These are phyloP conservation scores for Acestrorhynchus altus DNA, from an alignment of 2,797 vertebrate genomes.

Conservation along the genomic window DNA sequence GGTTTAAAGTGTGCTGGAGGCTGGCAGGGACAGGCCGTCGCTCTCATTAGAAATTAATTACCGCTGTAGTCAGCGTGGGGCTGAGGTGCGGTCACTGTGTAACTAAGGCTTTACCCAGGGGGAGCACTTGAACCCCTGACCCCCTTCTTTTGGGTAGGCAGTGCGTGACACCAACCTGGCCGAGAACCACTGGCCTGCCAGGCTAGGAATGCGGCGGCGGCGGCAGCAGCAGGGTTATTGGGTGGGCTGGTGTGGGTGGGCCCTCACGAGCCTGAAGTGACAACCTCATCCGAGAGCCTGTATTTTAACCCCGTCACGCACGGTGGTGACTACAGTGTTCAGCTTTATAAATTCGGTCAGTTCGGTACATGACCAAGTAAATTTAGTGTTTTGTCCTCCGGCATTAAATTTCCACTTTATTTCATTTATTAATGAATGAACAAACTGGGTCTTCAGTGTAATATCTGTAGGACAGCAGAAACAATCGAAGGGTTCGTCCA, in stretches of 20 bases:
- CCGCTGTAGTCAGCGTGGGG: conserved; percentile 52
- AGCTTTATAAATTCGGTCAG: too few relatives aligned
- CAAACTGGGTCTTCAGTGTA: too few relatives aligned
- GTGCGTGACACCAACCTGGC: conserved; percentile 71
- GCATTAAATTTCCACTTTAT: too few relatives aligned
- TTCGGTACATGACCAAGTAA: too few relatives aligned
- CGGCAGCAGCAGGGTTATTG: neutral
- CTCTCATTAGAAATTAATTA: conserved; percentile 70
- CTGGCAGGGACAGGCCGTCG: conserved; percentile 57
- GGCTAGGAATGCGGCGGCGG: conserved; percentile 58
- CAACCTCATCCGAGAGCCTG: neutral
- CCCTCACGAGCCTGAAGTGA: neutral
- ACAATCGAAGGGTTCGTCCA: too few relatives aligned
- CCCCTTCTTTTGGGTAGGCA: conserved; percentile 63
- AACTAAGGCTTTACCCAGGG: conserved; percentile 61
- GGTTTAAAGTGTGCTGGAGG: conserved; percentile 29
- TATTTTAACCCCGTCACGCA: neutral
- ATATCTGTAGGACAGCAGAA: too few relatives aligned
- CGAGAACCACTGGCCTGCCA: conserved; percentile 72
- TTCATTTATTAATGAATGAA: too few relatives aligned
- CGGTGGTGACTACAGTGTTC: too few relatives aligned
- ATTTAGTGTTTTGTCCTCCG: too few relatives aligned
- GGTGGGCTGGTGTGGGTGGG: conserved; percentile 14
- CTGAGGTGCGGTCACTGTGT: conserved; percentile 54
- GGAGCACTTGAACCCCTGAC: conserved; percentile 77